Conservation (phyloP, 2,888 invertebrate species). For the Charanyca ferruginea region DNA sequence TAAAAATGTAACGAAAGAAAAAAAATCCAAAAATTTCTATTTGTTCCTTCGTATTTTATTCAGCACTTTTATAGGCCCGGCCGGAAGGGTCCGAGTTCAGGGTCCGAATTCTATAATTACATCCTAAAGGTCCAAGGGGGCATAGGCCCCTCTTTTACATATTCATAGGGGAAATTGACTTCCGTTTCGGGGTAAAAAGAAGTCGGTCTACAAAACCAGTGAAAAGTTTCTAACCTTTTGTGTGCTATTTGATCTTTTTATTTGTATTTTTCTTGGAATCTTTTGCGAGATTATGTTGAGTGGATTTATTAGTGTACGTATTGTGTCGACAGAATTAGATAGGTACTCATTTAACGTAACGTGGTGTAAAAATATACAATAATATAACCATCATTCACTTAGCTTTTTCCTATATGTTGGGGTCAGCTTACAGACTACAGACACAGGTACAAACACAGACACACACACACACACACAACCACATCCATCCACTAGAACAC, state of each 20-base stretch:
- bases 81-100: constrained; percentile 59
- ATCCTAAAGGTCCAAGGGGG: constrained; percentile 60
- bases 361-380: too few relatives aligned
- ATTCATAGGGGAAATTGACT: constrained; percentile 68
- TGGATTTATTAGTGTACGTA: neutral
- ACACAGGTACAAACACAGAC: too few relatives aligned
- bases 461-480: too few relatives aligned
- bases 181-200: constrained; percentile 60
- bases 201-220: constrained; percentile 50
- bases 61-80: constrained; percentile 58
- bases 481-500: too few relatives aligned
- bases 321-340: neutral
- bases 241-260: constrained; percentile 50
- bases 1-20: constrained; percentile 12
- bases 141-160: constrained; percentile 59
- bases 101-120: constrained; percentile 65
- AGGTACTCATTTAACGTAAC: too few relatives aligned
- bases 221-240: constrained; percentile 53
- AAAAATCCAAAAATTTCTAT: constrained; percentile 44
- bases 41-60: constrained; percentile 63
- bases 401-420: too few relatives aligned
- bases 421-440: too few relatives aligned
- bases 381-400: too few relatives aligned
- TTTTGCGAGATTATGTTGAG: neutral
- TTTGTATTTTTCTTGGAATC: constrained; percentile 4